Evolutionary conservation across 1,140 invertebrate genomes (phyloP).

Genomic region (Leptinotarsa defecta): DNA sequence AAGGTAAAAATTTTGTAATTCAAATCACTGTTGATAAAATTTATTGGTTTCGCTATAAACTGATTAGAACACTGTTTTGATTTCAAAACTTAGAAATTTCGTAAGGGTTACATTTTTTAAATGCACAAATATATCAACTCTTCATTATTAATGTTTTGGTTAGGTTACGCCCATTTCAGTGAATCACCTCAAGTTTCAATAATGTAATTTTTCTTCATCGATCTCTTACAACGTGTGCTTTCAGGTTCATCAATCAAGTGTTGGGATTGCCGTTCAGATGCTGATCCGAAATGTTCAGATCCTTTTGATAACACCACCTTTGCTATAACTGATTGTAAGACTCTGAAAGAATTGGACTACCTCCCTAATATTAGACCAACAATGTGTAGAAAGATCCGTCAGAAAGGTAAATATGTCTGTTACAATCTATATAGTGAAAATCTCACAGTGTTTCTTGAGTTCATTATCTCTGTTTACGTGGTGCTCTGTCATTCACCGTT

Average conservation of each 20-base stretch:
- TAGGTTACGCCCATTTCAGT: slow-evolving; percentile 11
- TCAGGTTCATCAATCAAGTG: slow-evolving; percentile 73
- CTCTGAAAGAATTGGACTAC: slow-evolving; percentile 68
- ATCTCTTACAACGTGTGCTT: background rate
- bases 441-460: no score
- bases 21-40: background rate
- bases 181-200: background rate
- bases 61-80: background rate
- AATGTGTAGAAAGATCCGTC: slow-evolving; percentile 91
- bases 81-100: background rate
- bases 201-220: background rate
- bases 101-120: background rate
- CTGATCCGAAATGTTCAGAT: slow-evolving; percentile 88
- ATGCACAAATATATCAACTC: background rate
- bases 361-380: slow-evolving; percentile 72
- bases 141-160: background rate
- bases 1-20: slow-evolving; percentile 27
- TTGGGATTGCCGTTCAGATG: slow-evolving; percentile 87
- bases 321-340: slow-evolving; percentile 82
- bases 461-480: no score
- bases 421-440: no score
- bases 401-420: slow-evolving; percentile 72
- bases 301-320: slow-evolving; percentile 90
- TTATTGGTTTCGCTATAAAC: background rate
- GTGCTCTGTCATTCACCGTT: no score